phyloP scores from a whole-genome alignment of 92 coral and sea anemone genomes.

The Umimayanthus chanpuru region DNA sequence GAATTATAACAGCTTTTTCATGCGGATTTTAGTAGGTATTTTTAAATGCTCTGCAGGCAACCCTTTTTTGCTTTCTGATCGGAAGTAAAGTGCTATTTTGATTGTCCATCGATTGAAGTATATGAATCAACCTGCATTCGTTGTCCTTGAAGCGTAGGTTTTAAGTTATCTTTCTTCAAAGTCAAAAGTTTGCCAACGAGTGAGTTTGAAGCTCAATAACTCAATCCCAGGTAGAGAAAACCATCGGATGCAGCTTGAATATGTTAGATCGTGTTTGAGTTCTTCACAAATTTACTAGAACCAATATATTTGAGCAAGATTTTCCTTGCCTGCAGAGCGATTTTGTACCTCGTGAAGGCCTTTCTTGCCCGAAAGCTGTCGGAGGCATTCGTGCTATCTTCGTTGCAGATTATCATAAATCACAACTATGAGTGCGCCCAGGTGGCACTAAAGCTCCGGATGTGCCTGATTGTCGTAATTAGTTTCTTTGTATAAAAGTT shows the following conservation, averaged over 20 bases:
- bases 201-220: slow-evolving; percentile 1
- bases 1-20: too few relatives aligned
- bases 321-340: too few relatives aligned
- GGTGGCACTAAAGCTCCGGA: too few relatives aligned
- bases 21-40: slow-evolving; percentile 1
- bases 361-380: too few relatives aligned
- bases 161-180: neutral
- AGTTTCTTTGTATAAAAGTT: too few relatives aligned
- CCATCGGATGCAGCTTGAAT: neutral
- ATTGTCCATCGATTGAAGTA: neutral
- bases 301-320: too few relatives aligned
- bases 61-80: neutral
- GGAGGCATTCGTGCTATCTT: too few relatives aligned
- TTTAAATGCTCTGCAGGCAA: neutral
- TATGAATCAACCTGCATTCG: neutral
- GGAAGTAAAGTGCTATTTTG: neutral
- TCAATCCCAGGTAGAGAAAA: slow-evolving; percentile 8
- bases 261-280: neutral
- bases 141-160: neutral
- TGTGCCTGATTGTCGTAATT: too few relatives aligned
- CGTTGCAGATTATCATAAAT: too few relatives aligned
- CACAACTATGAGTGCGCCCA: too few relatives aligned
- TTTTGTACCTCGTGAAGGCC: too few relatives aligned
- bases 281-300: too few relatives aligned
- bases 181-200: neutral